These are phyloP conservation scores for Pachycephus smyrnensis DNA, from an alignment of 2,888 invertebrate genomes.

Conservation along the genomic window DNA sequence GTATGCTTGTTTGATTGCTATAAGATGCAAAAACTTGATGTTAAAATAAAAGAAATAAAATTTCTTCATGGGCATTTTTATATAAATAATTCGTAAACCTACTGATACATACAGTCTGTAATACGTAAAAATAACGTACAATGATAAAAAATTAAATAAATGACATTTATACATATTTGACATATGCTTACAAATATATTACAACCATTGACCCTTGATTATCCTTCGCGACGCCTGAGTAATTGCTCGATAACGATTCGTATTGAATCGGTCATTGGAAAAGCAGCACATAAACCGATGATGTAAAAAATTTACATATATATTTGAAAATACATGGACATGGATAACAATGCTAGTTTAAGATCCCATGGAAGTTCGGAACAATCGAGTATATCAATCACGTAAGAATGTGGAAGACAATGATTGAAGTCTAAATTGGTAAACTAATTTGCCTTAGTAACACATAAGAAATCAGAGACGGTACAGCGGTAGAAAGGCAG, in stretches of 20 bases:
- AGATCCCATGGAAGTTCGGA: background rate
- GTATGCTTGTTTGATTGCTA: background rate
- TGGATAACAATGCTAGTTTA: background rate
- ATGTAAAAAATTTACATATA: background rate
- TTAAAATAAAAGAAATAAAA: background rate
- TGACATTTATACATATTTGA: background rate
- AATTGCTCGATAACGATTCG: too few relatives aligned
- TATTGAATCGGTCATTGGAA: too few relatives aligned
- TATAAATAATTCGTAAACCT: background rate
- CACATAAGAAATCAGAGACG: background rate
- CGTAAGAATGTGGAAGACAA: background rate
- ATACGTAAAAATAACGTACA: background rate
- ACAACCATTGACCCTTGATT: too few relatives aligned
- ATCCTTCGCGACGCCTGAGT: too few relatives aligned
- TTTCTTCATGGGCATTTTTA: background rate
- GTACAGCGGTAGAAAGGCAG: background rate
- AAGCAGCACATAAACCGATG: background rate
- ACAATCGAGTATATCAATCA: background rate
- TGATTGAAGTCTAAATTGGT: background rate
- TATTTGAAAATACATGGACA: background rate
- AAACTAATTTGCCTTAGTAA: background rate
- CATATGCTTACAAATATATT: too few relatives aligned
- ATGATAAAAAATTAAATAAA: background rate
- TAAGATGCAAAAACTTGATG: background rate
- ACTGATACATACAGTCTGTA: background rate